Evolutionary conservation across 2,113 vertebrate genomes (phyloP), one percentile per base, ranked within the genome.

Genomic region (Caranx ignobilis): DNA sequence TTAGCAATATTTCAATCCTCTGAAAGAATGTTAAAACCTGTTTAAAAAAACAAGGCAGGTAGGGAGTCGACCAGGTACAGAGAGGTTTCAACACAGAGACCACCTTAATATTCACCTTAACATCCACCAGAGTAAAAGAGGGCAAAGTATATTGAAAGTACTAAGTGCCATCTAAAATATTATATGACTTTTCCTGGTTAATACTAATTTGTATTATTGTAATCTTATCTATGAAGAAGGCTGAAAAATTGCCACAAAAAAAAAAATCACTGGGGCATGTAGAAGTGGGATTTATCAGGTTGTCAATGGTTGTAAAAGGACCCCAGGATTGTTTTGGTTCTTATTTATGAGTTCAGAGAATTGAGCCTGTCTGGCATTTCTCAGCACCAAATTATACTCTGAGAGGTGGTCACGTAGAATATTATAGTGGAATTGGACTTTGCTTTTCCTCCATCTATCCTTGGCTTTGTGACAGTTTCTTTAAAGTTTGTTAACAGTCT

Each of bases 181-280:
- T 45, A 45, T 19, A 43, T 26, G 11, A 71, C 37, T 37, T 11
- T 34, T 26, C 45, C 69, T 60, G 39, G 43, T 60, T 60, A 60
- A 45, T 59, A 71, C 34, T 71, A 26, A 57, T 59, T 71, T 8
- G n/a, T 11, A 60, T 10, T 57, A 15, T 59, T 59, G 37, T 59
- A 45, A 45, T 57, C 37, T 56, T 56, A 57, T 47, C 55, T 71
- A 5, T 60, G 39, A 57, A 57, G 21, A 26, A 57, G 35, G 54
- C 37, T 11, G 37, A 60, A 71, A 15, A 59, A 34, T 60, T 16
- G 4, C 69, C n/a, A 2, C 69, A 60, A 37, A 37, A 47, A 6
- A 70, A 16, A 55, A 56, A 21, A n/a, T 34, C 21, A 55, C 13
- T 6, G 13, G n/a, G 11, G 13, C 35, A 52, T 8, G 6, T 13